Conservation (phyloP, 1,140 invertebrate genomes). For the Prorops nasuta region DNA sequence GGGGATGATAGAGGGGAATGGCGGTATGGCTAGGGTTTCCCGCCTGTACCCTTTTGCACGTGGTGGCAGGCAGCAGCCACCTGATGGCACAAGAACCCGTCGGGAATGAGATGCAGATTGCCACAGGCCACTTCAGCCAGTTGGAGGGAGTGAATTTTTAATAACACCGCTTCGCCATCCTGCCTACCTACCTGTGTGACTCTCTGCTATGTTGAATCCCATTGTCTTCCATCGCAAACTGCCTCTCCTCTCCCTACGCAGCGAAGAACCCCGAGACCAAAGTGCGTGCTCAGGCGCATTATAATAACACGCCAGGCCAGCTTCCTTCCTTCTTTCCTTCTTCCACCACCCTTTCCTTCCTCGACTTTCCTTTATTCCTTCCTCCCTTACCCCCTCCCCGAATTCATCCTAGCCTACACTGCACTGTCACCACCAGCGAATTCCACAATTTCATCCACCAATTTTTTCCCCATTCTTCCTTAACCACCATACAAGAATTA, state of each 20-base stretch:
- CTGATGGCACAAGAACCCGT: constrained; percentile 38
- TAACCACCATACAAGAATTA: too few species aligned
- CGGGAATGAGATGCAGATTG: constrained; percentile 58
- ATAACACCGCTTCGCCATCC: constrained; percentile 49
- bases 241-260: neutral
- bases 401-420: too few species aligned
- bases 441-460: too few species aligned
- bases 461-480: too few species aligned
- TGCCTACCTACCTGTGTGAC: constrained; percentile 28
- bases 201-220: constrained; percentile 37
- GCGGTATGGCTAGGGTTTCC: too few species aligned
- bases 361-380: too few species aligned
- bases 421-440: too few species aligned
- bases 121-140: constrained; percentile 54
- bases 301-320: constrained; percentile 43
- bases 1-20: too few species aligned
- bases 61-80: constrained; percentile 23
- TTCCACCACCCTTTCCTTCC: too few species aligned
- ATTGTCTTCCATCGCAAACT: constrained; percentile 41
- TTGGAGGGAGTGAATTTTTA: constrained; percentile 56
- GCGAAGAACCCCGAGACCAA: constrained; percentile 20
- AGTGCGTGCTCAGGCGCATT: constrained; percentile 25
- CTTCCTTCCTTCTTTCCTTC: too few species aligned
- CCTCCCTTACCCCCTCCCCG: too few species aligned
- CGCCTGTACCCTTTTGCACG: constrained; percentile 26